Base-by-base conservation (phyloP, 1,140 invertebrate species). In the Tribolium madens region DNA sequence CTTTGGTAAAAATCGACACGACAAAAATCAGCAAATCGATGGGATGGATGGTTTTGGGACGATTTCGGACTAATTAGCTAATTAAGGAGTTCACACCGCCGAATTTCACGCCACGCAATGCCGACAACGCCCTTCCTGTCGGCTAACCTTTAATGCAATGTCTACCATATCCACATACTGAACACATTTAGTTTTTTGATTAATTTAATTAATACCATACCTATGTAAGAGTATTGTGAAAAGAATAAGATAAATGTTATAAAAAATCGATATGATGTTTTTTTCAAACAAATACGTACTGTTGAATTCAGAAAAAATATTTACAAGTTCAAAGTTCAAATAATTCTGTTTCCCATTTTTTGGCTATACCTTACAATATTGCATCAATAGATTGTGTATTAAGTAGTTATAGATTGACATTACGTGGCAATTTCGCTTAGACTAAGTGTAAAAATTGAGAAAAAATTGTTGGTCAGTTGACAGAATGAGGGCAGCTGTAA, bases 1-100 rank as follows among this genome's bases (percentile, higher is more conserved):
- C 48, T 70, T 77, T 50, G 75, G 64, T 73, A 77, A 77, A 77
- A 77, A 77, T 77, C 70, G 70, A 73, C 70, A 60, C 50, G 17
- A 73, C 36, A 79, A 76, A 75, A 79, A 79, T 79, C 78, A 79
- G 48, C 14, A 18, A 14, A 5, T 13, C 3, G 15, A 10, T 31
- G 53, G 12, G 9, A 60, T 4, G 3, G 3, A 57, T 0, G 3
- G 53, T 31, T 42, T 31, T 9, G 12, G 26, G 12, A 12, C 31
- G 57, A 31, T 31, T 33, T 31, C 7, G 57, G 57, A 42, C 33
- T 68, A 64, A 75, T 75, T 64, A 68, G 73, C 73, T 75, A 75
- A 75, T 75, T 75, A 75, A 48, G 53, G 73, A 64, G 73, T 64
- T 75, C 73, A 75, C 73, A 64, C 73, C 57, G 47, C 46, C 73